Conservation (phyloP, 1,140 invertebrate species). For the Uloborus diversus region DNA sequence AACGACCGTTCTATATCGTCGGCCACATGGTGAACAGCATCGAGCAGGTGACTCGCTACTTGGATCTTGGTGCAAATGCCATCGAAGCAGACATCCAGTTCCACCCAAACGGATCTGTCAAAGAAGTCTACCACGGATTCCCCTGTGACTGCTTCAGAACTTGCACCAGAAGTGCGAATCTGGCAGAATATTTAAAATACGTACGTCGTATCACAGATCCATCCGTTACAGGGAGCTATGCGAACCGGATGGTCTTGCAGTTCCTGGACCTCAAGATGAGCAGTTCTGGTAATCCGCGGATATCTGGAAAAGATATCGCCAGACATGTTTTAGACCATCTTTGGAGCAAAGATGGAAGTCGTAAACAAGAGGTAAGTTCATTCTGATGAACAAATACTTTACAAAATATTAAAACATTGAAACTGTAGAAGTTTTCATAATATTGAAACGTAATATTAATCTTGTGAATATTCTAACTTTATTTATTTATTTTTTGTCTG, state of each 20-base stretch:
- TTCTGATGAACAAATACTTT: too few species aligned
- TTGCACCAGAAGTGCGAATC: conserved; percentile 6
- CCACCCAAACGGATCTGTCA: conserved; percentile 27
- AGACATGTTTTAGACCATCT: conserved; percentile 53
- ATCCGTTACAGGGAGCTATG: conserved; percentile 9
- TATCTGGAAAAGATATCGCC: conserved; percentile 58
- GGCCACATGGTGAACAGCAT: conserved; percentile 58
- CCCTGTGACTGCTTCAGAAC: conserved; percentile 55
- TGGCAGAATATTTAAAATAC: conserved; percentile 18
- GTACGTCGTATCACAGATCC: conserved; percentile 38
- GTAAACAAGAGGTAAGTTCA: conserved; percentile 25
- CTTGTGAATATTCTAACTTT: too few species aligned
- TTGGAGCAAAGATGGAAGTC: conserved; percentile 19
- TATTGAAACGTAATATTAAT: too few species aligned
- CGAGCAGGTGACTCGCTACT: conserved; percentile 29
- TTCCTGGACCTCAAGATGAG: conserved; percentile 58
- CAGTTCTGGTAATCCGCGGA: conserved; percentile 27
- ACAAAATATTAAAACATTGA: too few species aligned
- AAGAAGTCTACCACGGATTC: conserved; percentile 48
- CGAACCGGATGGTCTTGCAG: conserved; percentile 28
- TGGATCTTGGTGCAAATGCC: conserved; percentile 57
- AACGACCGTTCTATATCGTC: conserved; percentile 54
- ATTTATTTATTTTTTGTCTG: too few species aligned
- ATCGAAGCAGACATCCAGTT: conserved; percentile 54
- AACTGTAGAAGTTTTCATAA: too few species aligned